Base-by-base conservation (phyloP, 1,140 invertebrate species). In the Varroa destructor region DNA sequence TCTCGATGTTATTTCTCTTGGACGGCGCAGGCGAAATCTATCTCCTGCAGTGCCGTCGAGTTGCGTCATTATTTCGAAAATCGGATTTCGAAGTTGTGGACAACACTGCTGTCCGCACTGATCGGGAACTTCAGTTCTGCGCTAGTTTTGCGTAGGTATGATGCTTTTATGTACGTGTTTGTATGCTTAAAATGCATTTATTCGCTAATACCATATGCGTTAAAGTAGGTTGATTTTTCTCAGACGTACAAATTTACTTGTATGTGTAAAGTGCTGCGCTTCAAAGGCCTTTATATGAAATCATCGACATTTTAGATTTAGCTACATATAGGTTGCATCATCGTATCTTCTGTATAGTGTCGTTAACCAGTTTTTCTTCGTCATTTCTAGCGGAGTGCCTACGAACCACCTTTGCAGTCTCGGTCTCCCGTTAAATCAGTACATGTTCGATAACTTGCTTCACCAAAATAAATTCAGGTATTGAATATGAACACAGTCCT, bases 361-460 rank as follows among this genome's bases (percentile, higher is more conserved):
- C 25, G 25, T 25, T 51, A 51, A 51, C 8, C 46, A 8, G 46
- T 2, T 40, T 37, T 67, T 1, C 3, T 67, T 40, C 37, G 12
- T n/a, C 40, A 12, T 40, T 67, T 67, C 12, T 37, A 67, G 61
- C 61, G 61, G 40, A 67, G 61, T 67, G 61, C 61, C 40, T 40
- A 12, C 61, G 10, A 37, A 37, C 40, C 12, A 12, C 40, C 61
- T 67, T 40, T 46, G 12, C 10, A 37, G 40, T 14, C 61, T 67
- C 12, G 40, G 0, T 8, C 46, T 46, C 12, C 2, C 10, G 10
- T 4, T 67, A 2, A 67, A 43, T 12, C 61, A 46, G 12, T 67
- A 67, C 37, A 43, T 67, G 12, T 67, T 67, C 61, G 61, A 67
- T 8, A 67, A 12, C 61, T 37, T 67, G 12, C 8, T 67, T 67